Evolutionary conservation across 2,888 invertebrate species (phyloP).

Genomic region (Agrotis segetum): DNA sequence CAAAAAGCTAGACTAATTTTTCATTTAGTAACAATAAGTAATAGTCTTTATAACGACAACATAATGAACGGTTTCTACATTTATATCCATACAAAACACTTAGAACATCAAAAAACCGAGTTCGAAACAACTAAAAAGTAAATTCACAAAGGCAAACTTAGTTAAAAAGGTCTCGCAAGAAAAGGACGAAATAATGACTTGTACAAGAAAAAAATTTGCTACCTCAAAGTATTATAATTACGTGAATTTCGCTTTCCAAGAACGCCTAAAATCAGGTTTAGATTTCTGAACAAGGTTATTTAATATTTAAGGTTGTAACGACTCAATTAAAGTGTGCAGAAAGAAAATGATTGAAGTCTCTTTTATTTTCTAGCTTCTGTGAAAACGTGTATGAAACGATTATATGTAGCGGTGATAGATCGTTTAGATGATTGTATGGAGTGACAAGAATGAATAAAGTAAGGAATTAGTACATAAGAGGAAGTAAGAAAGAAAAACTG

Average conservation of each 20-base stretch:
- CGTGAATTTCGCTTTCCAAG: slow-evolving; percentile 32
- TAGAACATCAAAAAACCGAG: slow-evolving; percentile 36
- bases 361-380: slow-evolving; percentile 15
- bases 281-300: slow-evolving; percentile 27
- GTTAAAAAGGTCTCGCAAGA: slow-evolving; percentile 53
- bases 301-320: slow-evolving; percentile 30
- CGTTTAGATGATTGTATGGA: too few species aligned
- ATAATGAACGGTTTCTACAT: too few species aligned
- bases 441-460: too few species aligned
- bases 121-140: slow-evolving; percentile 32
- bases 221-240: slow-evolving; percentile 49
- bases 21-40: too few species aligned
- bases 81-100: background rate
- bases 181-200: slow-evolving; percentile 48
- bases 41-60: too few species aligned
- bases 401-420: too few species aligned
- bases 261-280: slow-evolving; percentile 28
- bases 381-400: background rate
- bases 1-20: too few species aligned
- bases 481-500: too few species aligned
- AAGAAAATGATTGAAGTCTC: background rate
- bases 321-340: slow-evolving; percentile 28
- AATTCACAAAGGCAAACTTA: slow-evolving; percentile 51
- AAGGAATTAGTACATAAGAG: too few species aligned
- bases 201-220: slow-evolving; percentile 40